Evolutionary conservation across 2,113 vertebrate species (phyloP), one percentile per base, ranked within the genome.

Genomic region (Pungitius pungitius): DNA sequence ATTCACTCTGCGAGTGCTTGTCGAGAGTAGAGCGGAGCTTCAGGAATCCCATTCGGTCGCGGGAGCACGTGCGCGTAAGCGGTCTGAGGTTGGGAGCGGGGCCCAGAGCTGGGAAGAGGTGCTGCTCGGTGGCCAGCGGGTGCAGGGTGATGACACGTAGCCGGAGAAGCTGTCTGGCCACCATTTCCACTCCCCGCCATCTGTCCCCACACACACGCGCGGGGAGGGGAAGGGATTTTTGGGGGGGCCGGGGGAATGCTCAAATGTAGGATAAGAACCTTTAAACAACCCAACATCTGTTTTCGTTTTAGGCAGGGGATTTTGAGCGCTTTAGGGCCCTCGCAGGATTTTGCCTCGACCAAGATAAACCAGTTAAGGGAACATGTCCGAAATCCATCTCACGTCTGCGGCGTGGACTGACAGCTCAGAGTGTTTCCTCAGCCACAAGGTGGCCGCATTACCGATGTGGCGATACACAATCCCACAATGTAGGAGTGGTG

Each of bases 301-400:
- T 93, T 91, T 87, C 56, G 56, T 84, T 93, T 90, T 88, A 70
- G 78, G 67, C 52, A 8, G 69, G 85, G 86, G 85, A 81, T 90
- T 87, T 91, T 85, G 73, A 84, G 78, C 49, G 84, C 84, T 90
- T 90, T 82, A 83, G 80, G 89, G 87, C 83, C 81, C 82, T 80
- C 63, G 83, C 73, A 79, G 89, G 90, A 87, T 89, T 90, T 87
- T 51, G 60, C 76, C 79, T 83, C 55, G 60, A 87, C 88, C 73
- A 81, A 92, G 90, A 92, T 91, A 90, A 91, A 91, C 89, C 84
- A 61, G 87, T 88, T 88, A 92, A 90, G 83, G 73, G 81, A 90
- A 92, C 84, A 86, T 76, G 87, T 90, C 87, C 84, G 80, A 91
- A 89, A 93, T 88, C 86, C 81, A 84, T 86, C 87, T 85, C 79